Evolutionary conservation across 1,140 invertebrate species (phyloP), one percentile per base, ranked within the genome.

Genomic region (Ips nitidus): DNA sequence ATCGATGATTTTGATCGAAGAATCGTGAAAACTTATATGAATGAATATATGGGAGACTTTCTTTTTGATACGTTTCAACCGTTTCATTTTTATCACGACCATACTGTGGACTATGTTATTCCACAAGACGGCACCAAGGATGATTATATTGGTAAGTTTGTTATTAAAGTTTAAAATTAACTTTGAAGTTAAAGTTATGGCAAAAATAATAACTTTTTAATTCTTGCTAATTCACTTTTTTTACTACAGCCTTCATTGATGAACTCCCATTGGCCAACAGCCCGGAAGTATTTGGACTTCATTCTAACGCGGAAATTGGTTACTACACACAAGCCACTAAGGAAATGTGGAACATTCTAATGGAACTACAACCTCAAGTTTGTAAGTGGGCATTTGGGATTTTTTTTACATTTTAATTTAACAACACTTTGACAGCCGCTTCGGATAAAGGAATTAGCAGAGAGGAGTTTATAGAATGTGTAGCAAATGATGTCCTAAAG

Each of bases 11-110:
- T 90, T 82, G 94, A 96, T 80, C 85, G 93, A 39, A 85, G 94
- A 68, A 89, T 95, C 3, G 89, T 94, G 1, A 85, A 88, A 66
- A 93, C 90, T 0, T 96, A 96, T 78, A 94, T 96, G 91, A 87
- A 95, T 78, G 93, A 97, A 80, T 97, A 96, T 78, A 91, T 97
- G 85, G 94, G 94, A 0, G 94, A 97, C 75, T 97, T 96, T 79
- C 83, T 97, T 37, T 95, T 97, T 76, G 92, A 95, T 77, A 88
- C 86, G 22, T 95, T 93, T 79, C 92, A 95, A 79, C 89, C 91
- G 0, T 97, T 94, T 81, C 91, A 94, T 79, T 96, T 96, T 82
- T 95, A 93, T 79, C 79, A 84, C 37, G 90, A 94, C 76, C 81
- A 87, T 1, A 78, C 82, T 7, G 89, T 93, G 1, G 89, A 94